phyloP scores from a whole-genome alignment of 2,797 vertebrate genomes.

The Oceanodroma leucorhoa region DNA sequence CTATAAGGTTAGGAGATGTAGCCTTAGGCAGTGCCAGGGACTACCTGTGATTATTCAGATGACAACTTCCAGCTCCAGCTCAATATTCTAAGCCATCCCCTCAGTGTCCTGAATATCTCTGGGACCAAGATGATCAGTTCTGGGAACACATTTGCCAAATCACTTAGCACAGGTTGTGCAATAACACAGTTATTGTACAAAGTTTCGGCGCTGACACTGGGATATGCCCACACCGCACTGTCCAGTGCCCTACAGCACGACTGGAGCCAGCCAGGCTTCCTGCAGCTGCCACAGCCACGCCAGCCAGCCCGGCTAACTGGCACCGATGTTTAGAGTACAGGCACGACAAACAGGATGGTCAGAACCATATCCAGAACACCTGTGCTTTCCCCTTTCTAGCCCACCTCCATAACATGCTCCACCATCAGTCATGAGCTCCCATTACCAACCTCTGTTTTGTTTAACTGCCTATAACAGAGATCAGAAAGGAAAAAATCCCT shows the following conservation, averaged over 20 bases:
- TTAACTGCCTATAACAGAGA: neutral
- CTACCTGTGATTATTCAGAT: neutral
- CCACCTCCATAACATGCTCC: neutral
- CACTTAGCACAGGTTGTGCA: neutral
- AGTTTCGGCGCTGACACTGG: neutral
- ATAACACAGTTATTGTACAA: neutral
- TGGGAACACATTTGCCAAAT: neutral
- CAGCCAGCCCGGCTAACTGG: neutral
- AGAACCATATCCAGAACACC: neutral
- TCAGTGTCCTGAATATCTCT: neutral
- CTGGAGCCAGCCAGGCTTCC: neutral
- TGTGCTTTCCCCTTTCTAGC: neutral
- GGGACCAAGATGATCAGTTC: neutral
- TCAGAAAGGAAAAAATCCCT: neutral
- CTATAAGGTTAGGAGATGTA: neutral
- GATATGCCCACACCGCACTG: neutral
- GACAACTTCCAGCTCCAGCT: neutral
- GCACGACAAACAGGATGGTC: neutral
- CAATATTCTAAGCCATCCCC: neutral
- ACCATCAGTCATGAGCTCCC: neutral
- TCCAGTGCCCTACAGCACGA: rapidly evolving
- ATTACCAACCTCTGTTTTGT: neutral
- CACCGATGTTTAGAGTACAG: neutral
- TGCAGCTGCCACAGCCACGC: neutral
- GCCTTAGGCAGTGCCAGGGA: neutral